A percentile compares a stretch with the other conserved stretches of the same genome.
Conservation (phyloP, 2,113 vertebrate genomes). For the Eira barbara region DNA sequence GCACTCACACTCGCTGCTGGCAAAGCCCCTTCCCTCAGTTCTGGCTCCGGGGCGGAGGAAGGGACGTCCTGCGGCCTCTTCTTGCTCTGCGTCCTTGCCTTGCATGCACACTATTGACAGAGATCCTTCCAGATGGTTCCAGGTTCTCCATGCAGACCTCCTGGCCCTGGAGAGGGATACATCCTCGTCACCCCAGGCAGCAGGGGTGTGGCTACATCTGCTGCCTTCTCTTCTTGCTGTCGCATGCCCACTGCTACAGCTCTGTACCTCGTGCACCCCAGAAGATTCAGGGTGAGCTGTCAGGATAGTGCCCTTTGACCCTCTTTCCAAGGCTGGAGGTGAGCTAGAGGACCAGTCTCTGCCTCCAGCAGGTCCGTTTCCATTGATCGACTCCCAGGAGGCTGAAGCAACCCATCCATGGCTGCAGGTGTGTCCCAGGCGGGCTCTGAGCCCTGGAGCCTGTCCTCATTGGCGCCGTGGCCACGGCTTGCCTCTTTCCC, state of each 20-base stretch:
- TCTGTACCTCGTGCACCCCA: not conserved
- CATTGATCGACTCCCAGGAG: not conserved
- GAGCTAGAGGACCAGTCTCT: not conserved
- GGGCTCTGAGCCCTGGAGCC: not conserved
- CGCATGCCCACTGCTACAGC: not conserved
- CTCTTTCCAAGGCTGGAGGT: not conserved
- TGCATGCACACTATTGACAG: not conserved
- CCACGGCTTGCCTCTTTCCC: rapidly evolving
- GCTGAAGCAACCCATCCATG: not conserved
- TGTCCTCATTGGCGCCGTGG: rapidly evolving
- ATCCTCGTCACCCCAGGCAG: not conserved
- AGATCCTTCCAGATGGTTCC: not conserved
- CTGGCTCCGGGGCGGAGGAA: not conserved
- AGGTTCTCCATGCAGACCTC: rapidly evolving
- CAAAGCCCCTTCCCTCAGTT: not conserved
- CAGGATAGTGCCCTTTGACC: not conserved
- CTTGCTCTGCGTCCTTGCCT: not conserved
- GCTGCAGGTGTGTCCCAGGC: no score
- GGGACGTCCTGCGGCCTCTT: not conserved
- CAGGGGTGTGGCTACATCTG: not conserved
- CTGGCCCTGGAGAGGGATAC: no score
- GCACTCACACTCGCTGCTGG: not conserved
- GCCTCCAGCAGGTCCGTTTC: not conserved
- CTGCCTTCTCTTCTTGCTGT: not conserved
- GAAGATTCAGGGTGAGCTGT: not conserved